Percentiles rank a stretch among this genome's conserved stretches.
Conservation (phyloP, 2,113 vertebrate species). For the Aspidoscelis tigris region DNA sequence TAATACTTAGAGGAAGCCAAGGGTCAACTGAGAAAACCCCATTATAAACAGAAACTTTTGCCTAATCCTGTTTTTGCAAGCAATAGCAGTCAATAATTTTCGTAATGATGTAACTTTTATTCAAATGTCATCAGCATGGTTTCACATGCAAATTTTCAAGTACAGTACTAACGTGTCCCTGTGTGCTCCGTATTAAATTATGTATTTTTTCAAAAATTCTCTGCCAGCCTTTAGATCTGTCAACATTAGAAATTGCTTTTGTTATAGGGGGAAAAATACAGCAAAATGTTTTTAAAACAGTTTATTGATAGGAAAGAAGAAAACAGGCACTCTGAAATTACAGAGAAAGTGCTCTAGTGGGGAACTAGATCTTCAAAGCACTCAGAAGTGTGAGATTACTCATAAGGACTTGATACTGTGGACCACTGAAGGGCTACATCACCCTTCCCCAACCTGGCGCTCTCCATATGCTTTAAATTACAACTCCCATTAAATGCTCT, state of each 20-base stretch:
- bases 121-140: background rate
- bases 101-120: background rate
- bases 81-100: too few relatives aligned
- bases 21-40: background rate
- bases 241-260: background rate
- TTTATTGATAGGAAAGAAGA: slow-evolving; percentile 66
- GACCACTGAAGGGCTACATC: background rate
- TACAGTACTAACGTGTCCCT: background rate
- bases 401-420: background rate
- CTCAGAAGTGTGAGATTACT: slow-evolving; percentile 11
- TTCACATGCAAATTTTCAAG: background rate
- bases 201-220: background rate
- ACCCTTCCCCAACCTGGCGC: too few relatives aligned
- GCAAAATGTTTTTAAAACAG: slow-evolving; percentile 33
- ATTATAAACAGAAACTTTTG: background rate
- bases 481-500: too few relatives aligned
- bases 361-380: slow-evolving; percentile 18
- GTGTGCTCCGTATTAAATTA: background rate
- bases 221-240: background rate
- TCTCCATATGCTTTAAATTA: too few relatives aligned
- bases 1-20: too few relatives aligned
- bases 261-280: background rate
- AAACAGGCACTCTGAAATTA: slow-evolving; percentile 66
- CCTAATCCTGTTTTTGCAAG: background rate
- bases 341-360: slow-evolving; percentile 52